Conservation (phyloP, 1,140 invertebrate species). For the Delia radicum region DNA sequence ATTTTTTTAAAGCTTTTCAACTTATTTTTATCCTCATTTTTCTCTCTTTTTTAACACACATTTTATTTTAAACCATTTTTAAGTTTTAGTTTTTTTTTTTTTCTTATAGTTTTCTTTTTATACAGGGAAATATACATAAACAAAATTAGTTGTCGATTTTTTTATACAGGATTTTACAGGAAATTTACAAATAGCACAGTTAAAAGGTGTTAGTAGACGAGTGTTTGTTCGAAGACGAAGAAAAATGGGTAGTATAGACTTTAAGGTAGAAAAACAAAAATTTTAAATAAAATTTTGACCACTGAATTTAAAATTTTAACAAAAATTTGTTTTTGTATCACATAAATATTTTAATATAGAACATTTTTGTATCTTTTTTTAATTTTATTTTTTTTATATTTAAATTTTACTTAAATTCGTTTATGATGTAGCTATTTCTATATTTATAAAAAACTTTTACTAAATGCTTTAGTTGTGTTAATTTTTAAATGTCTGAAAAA, state of each 20-base stretch:
- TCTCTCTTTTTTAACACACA: background rate
- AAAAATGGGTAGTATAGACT: constrained; percentile 19
- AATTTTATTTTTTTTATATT: background rate
- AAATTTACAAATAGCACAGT: constrained; percentile 19
- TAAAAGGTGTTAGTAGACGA: background rate
- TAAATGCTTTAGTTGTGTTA: background rate
- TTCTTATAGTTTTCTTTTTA: background rate
- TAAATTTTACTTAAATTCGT: background rate
- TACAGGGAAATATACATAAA: background rate
- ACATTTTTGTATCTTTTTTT: background rate
- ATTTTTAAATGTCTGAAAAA: too few relatives aligned
- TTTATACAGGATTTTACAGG: constrained; percentile 11
- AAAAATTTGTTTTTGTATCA: background rate
- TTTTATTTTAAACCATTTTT: too few relatives aligned
- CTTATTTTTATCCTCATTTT: too few relatives aligned
- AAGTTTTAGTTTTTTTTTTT: background rate
- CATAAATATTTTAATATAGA: background rate
- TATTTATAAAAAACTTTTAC: too few relatives aligned
- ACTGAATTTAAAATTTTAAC: background rate
- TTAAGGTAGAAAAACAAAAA: background rate
- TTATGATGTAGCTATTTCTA: background rate
- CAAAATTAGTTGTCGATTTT: background rate
- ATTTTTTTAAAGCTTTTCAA: too few relatives aligned
- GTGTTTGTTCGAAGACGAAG: too few relatives aligned
- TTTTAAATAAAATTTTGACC: background rate